These are phyloP conservation scores for Sinocyclocheilus rhinocerous DNA, from an alignment of 2,113 vertebrate genomes.

Conservation along the genomic window DNA sequence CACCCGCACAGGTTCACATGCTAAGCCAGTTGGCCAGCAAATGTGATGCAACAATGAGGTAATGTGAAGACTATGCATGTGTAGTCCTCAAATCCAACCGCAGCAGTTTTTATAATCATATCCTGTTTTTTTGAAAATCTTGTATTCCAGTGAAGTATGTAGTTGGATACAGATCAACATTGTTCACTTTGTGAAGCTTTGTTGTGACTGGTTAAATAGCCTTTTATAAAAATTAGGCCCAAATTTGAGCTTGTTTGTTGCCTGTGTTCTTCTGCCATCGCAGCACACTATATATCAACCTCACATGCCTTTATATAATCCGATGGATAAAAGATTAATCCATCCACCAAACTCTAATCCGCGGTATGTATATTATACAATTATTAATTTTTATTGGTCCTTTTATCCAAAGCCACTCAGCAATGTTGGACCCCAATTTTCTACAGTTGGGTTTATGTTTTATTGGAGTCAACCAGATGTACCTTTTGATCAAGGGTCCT, in stretches of 20 bases:
- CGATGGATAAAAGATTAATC: slow-evolving; percentile 61
- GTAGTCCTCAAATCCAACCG: slow-evolving; percentile 41
- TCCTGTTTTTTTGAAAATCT: slow-evolving; percentile 43
- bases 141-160: slow-evolving; percentile 48
- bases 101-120: slow-evolving; percentile 47
- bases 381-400: slow-evolving; percentile 70
- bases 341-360: slow-evolving; percentile 55
- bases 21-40: slow-evolving; percentile 31
- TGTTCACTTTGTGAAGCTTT: slow-evolving; percentile 40
- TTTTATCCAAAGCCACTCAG: slow-evolving; percentile 72
- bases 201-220: slow-evolving; percentile 41
- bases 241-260: slow-evolving; percentile 51
- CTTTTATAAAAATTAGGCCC: slow-evolving; percentile 42
- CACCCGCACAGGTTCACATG: slow-evolving; percentile 23
- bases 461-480: slow-evolving; percentile 71
- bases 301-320: slow-evolving; percentile 51
- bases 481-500: slow-evolving; percentile 71
- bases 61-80: slow-evolving; percentile 52
- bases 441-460: slow-evolving; percentile 67
- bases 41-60: slow-evolving; percentile 45
- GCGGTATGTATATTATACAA: slow-evolving; percentile 55
- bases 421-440: slow-evolving; percentile 66
- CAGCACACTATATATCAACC: slow-evolving; percentile 44
- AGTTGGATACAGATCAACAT: slow-evolving; percentile 32
- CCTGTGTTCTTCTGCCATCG: slow-evolving; percentile 52